These are phyloP conservation scores for Zingel zingel DNA, from an alignment of 2,113 vertebrate species.

Conservation along the genomic window DNA sequence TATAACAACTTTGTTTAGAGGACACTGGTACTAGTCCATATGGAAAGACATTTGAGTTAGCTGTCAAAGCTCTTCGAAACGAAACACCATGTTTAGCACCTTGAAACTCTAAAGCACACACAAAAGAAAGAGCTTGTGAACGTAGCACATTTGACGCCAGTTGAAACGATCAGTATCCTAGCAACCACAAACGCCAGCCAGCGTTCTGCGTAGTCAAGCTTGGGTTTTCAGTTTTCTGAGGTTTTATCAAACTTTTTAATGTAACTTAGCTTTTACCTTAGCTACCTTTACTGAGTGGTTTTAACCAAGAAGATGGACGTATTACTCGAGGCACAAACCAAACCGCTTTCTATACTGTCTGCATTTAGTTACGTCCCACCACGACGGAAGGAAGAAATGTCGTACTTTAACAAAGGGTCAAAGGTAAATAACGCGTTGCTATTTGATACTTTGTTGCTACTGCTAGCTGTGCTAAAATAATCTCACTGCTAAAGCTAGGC, in stretches of 20 bases:
- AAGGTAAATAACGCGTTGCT: conserved; percentile 57
- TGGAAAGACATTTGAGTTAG: neutral
- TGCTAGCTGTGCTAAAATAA: neutral
- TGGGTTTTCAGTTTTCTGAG: rapidly evolving
- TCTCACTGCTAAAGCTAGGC: neutral
- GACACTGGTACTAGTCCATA: no score
- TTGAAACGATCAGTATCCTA: conserved; percentile 49
- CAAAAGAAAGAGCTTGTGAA: conserved; percentile 21
- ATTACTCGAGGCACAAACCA: conserved; percentile 42
- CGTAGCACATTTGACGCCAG: neutral
- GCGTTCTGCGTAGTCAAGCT: rapidly evolving
- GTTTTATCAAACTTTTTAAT: neutral
- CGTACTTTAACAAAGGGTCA: conserved; percentile 63
- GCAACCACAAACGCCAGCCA: conserved; percentile 61
- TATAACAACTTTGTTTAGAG: neutral
- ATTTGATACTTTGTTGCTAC: no score
- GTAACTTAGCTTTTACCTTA: no score
- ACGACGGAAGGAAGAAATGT: conserved; percentile 64
- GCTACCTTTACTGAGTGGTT: neutral
- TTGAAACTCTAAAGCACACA: neutral
- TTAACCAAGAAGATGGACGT: conserved; percentile 61
- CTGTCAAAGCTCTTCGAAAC: neutral
- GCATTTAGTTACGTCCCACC: conserved; percentile 74
- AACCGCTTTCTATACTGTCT: conserved; percentile 63
- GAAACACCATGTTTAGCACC: neutral